These are phyloP conservation scores for Fregetta grallaria DNA, from an alignment of 2,113 vertebrate genomes.

Conservation along the genomic window DNA sequence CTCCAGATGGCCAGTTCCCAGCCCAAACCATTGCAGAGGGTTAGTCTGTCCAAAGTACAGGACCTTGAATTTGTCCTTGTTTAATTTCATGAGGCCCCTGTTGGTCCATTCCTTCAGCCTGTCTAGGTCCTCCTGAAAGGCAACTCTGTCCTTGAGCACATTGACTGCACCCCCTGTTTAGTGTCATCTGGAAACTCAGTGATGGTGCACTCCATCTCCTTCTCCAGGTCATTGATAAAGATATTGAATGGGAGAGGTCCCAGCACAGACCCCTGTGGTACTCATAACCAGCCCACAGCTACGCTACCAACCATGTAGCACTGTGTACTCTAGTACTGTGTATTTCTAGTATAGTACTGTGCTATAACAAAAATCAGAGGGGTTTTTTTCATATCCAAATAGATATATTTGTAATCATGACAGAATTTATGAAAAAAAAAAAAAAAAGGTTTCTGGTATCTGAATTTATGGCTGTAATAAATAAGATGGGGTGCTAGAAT, in stretches of 20 bases:
- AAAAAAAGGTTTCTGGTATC: neutral
- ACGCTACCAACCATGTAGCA: neutral
- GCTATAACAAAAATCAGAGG: neutral
- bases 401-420: neutral
- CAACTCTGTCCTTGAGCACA: neutral
- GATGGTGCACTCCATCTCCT: neutral
- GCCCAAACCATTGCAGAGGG: neutral
- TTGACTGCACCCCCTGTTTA: neutral
- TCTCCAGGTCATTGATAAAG: neutral
- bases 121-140: neutral
- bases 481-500: neutral
- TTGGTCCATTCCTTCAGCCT: neutral
- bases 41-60: neutral
- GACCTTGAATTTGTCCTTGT: neutral
- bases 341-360: neutral
- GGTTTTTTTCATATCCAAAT: neutral
- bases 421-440: neutral
- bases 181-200: neutral
- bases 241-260: neutral
- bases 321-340: neutral
- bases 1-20: neutral
- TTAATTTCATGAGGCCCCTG: neutral
- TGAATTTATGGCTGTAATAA: conserved; percentile 36
- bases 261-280: neutral
- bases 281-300: neutral